Base-by-base conservation (phyloP, 1,140 invertebrate species). In the Drosophila busckii region DNA sequence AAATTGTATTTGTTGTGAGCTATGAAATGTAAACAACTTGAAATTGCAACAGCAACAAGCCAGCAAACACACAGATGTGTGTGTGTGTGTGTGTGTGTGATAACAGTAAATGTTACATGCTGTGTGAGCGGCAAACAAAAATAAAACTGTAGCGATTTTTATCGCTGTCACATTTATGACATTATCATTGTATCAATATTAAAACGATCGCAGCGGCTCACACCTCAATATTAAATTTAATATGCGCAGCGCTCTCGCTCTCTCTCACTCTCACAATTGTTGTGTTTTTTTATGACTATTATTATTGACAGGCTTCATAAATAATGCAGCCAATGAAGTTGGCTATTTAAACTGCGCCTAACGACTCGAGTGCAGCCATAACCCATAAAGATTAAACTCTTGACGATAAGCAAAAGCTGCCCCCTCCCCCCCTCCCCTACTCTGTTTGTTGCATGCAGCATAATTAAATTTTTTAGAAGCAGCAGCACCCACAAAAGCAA, bases 111-210 rank as follows among this genome's bases (percentile, higher is more conserved):
- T n/a, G n/a, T n/a, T n/a, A 16, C 26, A 17, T 7, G 6, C 20
- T 32, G 19, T 15, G 9, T 20, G 16, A 15, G 17, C 15, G 12
- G n/a, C 19, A 15, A 26, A 34, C 54, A 19, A 15, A 15, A 25
- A 25, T 49, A 55, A 75, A 65, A 76, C 55, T 70, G 54, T 56
- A 46, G 56, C 68, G 70, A 84, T 84, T 73, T 66, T 78, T 83
- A 84, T 84, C 78, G 68, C 76, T 84, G 78, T 84, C 78, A 83
- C 76, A 83, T 84, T 83, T 78, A 84, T 84, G 78, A 83, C 76
- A 66, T 61, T 84, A 76, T 76, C 70, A 52, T 46, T 38, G 63
- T 66, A 61, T 76, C 60, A 76, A 76, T 76, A 76, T 70, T 70
- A 52, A 56, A 75, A 60, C 56, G 68, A 70, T 71, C 42, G 45